Percentiles rank a stretch among this genome's conserved stretches.
Evolutionary conservation across 1,140 invertebrate species (phyloP).

Genomic region (Ylistrum balloti): DNA sequence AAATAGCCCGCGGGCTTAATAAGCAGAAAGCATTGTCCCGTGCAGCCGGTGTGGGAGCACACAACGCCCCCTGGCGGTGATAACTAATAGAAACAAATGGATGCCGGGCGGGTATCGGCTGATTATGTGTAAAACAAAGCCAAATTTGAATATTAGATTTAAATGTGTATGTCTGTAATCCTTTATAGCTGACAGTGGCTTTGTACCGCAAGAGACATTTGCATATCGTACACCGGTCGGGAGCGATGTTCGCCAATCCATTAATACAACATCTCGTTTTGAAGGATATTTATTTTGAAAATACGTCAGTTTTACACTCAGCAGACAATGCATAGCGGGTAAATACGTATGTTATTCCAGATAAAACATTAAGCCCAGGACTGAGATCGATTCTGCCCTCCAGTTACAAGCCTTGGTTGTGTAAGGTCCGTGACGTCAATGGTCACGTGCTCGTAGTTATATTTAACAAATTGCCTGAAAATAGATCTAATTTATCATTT

Average conservation of each 20-base stretch:
- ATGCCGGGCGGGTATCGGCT: constrained; percentile 29
- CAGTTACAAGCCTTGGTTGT: background rate
- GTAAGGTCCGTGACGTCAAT: background rate
- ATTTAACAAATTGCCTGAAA: constrained; percentile 9
- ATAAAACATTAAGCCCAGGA: constrained; percentile 8
- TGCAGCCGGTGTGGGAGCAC: constrained; percentile 26
- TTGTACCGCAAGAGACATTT: background rate
- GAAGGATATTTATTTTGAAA: constrained; percentile 11
- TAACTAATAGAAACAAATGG: constrained; percentile 40
- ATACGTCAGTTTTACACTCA: background rate
- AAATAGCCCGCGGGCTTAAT: constrained; percentile 31
- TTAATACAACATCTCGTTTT: constrained; percentile 30
- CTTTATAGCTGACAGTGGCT: background rate
- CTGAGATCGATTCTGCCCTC: background rate
- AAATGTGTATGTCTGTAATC: constrained; percentile 39
- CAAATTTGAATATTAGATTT: constrained; percentile 40
- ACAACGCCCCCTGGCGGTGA: constrained; percentile 36
- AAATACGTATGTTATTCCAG: background rate
- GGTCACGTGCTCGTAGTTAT: constrained; percentile 13
- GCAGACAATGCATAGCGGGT: constrained; percentile 24
- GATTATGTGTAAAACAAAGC: constrained; percentile 39
- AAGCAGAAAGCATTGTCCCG: constrained; percentile 31
- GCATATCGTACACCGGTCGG: constrained; percentile 30
- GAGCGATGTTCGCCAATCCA: background rate
- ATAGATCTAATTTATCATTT: background rate